Evolutionary conservation across 2,888 invertebrate genomes (phyloP).

Genomic region (Epinotia bilunana): DNA sequence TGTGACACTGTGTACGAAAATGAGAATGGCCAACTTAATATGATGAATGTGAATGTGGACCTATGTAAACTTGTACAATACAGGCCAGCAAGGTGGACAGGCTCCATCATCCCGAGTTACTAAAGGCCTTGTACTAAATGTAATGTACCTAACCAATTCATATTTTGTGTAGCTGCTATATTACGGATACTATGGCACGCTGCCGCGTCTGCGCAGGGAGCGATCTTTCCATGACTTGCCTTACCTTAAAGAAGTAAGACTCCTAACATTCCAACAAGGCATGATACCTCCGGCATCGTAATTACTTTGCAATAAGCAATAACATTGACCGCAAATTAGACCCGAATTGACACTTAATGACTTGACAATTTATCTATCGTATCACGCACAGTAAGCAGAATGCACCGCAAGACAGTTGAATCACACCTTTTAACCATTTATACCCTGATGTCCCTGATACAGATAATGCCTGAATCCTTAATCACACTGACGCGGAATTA

Average conservation of each 20-base stretch:
- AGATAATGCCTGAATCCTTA: not conserved
- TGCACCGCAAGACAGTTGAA: conserved; percentile 49
- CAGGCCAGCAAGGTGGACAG: too few relatives aligned
- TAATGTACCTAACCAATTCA: not conserved
- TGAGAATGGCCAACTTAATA: too few relatives aligned
- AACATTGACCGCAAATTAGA: conserved; percentile 51
- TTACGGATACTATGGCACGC: conserved; percentile 88
- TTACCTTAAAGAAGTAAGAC: conserved; percentile 90
- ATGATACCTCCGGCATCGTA: conserved; percentile 55
- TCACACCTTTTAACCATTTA: conserved; percentile 49
- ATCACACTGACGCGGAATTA: too few relatives aligned
- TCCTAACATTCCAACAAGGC: conserved; percentile 60
- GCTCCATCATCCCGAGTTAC: not conserved
- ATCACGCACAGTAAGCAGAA: conserved; percentile 50
- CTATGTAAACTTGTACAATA: too few relatives aligned
- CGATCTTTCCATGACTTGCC: conserved; percentile 92
- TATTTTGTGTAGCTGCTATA: conserved; percentile 86
- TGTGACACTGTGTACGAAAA: too few relatives aligned
- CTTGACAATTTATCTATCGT: conserved; percentile 42
- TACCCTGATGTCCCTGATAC: not conserved
- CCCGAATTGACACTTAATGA: conserved; percentile 49
- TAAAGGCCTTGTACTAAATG: not conserved
- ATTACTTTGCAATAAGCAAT: conserved; percentile 53
- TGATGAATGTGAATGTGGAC: too few relatives aligned
- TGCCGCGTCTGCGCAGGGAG: conserved; percentile 90